Base-by-base conservation (phyloP, 2,113 vertebrate species). In the Xiphophorus maculatus region DNA sequence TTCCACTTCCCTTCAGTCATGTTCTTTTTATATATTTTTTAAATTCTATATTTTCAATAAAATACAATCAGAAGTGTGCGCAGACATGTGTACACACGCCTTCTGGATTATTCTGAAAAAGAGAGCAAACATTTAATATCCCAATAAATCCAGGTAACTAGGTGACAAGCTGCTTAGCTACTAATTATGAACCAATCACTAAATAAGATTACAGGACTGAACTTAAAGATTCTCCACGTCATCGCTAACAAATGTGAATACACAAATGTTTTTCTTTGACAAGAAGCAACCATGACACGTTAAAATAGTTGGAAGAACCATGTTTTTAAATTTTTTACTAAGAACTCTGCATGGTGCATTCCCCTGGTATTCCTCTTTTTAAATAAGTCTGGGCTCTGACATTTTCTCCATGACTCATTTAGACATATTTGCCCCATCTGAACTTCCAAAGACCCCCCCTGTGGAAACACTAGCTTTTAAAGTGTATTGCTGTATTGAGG, bases 381-480 rank as follows among this genome's bases (percentile, higher is more conserved):
- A 40, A 74, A 80, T 42, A 69, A 58, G 58, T 42, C 40, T 63
- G 70, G 22, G 40, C 28, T 17, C 25, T 63, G 42, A 73, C 37
- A 67, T 67, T 66, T 66, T 37, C 51, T 67, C 54, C 10, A 62
- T 66, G 17, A 72, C 68, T 67, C 42, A 19, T 68, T 68, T n/a
- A 71, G 72, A 51, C 15, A 0, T 11, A 63, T 27, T 68, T 27
- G 64, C 25, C 71, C 40, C 63, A 63, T 73, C 42, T 69, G 63
- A 73, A 65, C 65, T 73, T 77, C 25, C 48, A 63, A 54, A 76
- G 32, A 48, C 60, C 28, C 12, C 44, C 30, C 65, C 61, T 54
- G 54, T 67, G 69, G 67, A 75, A 51, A 40, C 44, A 67, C 76
- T 67, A 71, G 32, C 63, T 73, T 73, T 79, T 63, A 73, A 67